Conservation (phyloP, 2,113 vertebrate genomes). For the Xyrauchen texanus region DNA sequence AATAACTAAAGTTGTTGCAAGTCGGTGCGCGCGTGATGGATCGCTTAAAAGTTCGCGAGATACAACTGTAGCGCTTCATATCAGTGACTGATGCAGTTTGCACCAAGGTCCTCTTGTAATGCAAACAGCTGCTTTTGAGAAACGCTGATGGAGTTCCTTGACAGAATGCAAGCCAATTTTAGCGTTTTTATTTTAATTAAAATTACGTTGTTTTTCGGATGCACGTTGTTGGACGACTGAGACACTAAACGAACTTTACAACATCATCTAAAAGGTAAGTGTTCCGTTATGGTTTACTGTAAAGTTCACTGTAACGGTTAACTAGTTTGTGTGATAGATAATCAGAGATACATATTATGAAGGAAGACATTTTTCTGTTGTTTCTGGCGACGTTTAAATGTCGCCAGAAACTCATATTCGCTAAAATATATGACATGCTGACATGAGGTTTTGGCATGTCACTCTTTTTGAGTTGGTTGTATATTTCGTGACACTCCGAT, state of each 20-base stretch:
- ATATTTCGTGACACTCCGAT: background rate
- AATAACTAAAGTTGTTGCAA: slow-evolving; percentile 19
- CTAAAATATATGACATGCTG: too few species aligned
- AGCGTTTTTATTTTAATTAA: slow-evolving; percentile 40
- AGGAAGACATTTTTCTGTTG: too few species aligned
- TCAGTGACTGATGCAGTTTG: slow-evolving; percentile 49
- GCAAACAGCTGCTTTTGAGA: background rate
- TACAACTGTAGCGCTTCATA: slow-evolving; percentile 46
- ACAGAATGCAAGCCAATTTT: background rate
- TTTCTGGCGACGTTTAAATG: too few species aligned
- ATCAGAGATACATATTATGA: too few species aligned
- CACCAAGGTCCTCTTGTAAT: background rate
- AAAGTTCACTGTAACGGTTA: background rate
- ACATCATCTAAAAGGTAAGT: slow-evolving; percentile 4
- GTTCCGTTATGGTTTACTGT: slow-evolving; percentile 1
- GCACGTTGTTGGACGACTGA: slow-evolving; percentile 39
- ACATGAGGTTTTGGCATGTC: background rate
- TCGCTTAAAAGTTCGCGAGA: slow-evolving; percentile 66
- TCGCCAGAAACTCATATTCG: too few species aligned
- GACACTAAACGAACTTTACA: slow-evolving; percentile 16
- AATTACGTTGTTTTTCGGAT: slow-evolving; percentile 36
- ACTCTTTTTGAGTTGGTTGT: background rate
- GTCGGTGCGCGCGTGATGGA: slow-evolving; percentile 63
- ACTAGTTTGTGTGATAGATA: too few species aligned
- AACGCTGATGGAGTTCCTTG: slow-evolving; percentile 49